phyloP scores from a whole-genome alignment of 2,797 vertebrate species.

The Morelia viridis region DNA sequence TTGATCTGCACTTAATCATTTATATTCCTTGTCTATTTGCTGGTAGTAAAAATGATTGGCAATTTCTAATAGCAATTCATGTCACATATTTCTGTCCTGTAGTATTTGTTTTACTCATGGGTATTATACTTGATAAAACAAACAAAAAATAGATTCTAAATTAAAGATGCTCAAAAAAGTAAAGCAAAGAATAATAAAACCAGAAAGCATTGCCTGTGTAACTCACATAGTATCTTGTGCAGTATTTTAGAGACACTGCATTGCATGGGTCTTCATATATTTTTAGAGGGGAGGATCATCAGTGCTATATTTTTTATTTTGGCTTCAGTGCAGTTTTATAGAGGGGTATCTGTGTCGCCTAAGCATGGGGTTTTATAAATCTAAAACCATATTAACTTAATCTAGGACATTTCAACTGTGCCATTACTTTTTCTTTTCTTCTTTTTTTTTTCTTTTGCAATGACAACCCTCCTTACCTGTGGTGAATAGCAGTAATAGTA shows the following conservation, averaged over 20 bases:
- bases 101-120: constrained; percentile 7
- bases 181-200: constrained; percentile 4
- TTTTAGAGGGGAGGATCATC: neutral
- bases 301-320: neutral
- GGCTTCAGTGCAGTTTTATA: neutral
- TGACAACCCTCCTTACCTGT: neutral
- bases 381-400: neutral
- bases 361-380: neutral
- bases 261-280: neutral
- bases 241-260: neutral
- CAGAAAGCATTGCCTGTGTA: neutral
- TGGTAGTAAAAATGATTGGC: constrained; percentile 18
- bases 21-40: neutral
- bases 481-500: neutral
- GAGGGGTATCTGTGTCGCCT: neutral
- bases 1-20: neutral
- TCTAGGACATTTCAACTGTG: neutral
- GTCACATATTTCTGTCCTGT: constrained; percentile 24
- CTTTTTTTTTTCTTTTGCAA: neutral
- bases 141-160: neutral
- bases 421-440: neutral
- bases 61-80: constrained; percentile 43
- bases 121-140: neutral
- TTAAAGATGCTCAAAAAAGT: neutral
- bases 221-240: neutral